Base-by-base conservation (phyloP, 2,113 vertebrate genomes). In the Peromyscus leucopus region DNA sequence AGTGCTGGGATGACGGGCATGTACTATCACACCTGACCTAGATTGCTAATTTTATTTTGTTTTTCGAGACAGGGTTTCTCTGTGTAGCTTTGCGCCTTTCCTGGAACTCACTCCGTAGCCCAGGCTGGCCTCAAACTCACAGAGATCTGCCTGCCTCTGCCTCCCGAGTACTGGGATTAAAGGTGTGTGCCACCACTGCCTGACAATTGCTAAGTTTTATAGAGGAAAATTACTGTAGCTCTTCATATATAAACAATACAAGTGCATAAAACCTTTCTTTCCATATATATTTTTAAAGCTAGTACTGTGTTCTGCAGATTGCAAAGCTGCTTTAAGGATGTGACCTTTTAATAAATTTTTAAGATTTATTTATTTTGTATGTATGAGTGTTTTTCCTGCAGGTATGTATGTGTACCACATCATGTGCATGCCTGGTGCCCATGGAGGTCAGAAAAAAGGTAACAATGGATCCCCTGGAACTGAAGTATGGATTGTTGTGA, bases 211-310 rank as follows among this genome's bases (percentile, higher is more conserved):
- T 79, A n/a, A 57, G 94, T 84, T 96, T 93, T 93, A 48, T 39
- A 65, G 42, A 93, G n/a, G 80, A 75, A 82, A 75, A 48, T 61
- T 72, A 76, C 26, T 79, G 59, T 28, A 90, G 48, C 69, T 97
- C 31, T 90, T 84, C n/a, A 74, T 26, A 24, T 69, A 89, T 95
- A 90, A 96, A 75, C 59, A 71, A 79, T 87, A 21, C 46, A 57
- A 83, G 22, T 89, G 48, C 90, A 92, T 28, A 88, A 71, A 85
- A 46, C 17, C 51, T 80, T 91, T 96, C 33, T 89, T 93, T 78
- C 22, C 39, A 75, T 75, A 75, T 46, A 75, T 75, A 42, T 75
- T 24, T 74, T 74, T 65, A 65, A 65, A 75, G 21, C 72, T 75
- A 75, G 4, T 42, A 42, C 8, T 75, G 72, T 75, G 10, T 9